phyloP scores from a whole-genome alignment of 2,797 vertebrate species.

The Rhadinocentrus ornatus region DNA sequence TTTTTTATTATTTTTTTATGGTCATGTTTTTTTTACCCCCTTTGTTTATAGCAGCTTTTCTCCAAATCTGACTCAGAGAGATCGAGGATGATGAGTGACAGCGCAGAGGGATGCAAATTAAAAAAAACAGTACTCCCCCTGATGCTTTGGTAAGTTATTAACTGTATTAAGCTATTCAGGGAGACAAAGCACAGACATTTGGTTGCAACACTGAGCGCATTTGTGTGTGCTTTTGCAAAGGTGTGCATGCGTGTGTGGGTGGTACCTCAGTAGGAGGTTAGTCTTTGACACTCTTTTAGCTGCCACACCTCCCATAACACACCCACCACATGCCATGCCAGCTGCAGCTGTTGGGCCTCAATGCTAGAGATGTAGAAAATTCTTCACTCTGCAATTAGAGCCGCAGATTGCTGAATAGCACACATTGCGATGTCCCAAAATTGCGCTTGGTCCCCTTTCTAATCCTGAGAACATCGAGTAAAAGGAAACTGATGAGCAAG shows the following conservation, averaged over 20 bases:
- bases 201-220: not conserved
- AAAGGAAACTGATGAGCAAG: conserved; percentile 71
- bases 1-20: conserved; percentile 3
- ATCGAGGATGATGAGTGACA: conserved; percentile 37
- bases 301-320: conserved; percentile 69
- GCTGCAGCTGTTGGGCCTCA: conserved; percentile 81
- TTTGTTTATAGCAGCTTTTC: conserved; percentile 48
- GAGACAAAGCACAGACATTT: conserved; percentile 13
- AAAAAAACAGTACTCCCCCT: conserved; percentile 20
- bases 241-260: conserved; percentile 48
- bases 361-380: conserved; percentile 75
- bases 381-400: conserved; percentile 80
- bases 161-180: conserved; percentile 3
- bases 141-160: conserved; percentile 11
- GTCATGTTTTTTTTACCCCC: not conserved
- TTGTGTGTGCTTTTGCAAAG: conserved; percentile 36
- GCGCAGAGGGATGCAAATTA: conserved; percentile 14
- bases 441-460: conserved; percentile 69
- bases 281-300: conserved; percentile 72
- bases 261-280: conserved; percentile 64
- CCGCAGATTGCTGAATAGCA: conserved; percentile 76
- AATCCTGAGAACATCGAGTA: conserved; percentile 62
- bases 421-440: conserved; percentile 78
- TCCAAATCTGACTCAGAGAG: conserved; percentile 46
- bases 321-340: conserved; percentile 77